Evolutionary conservation across 2,797 vertebrate genomes (phyloP).

Genomic region (Syngnathus rostellatus): DNA sequence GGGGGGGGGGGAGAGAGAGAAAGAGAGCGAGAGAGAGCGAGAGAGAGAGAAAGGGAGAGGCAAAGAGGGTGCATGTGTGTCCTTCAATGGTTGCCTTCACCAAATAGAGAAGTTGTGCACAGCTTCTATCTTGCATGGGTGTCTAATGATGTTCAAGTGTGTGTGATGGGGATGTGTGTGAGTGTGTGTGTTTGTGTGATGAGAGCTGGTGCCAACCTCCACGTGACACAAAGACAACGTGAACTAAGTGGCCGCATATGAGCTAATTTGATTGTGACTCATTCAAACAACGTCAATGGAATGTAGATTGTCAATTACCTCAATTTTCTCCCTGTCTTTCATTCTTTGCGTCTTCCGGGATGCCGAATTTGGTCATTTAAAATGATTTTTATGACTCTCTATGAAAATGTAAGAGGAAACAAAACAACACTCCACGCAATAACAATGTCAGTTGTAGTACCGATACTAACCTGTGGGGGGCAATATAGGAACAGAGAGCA

Average conservation of each 20-base stretch:
- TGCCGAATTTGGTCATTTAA: too few relatives aligned
- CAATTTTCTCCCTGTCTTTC: background rate
- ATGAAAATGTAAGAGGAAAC: background rate
- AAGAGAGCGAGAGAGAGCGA: background rate
- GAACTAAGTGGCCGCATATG: background rate
- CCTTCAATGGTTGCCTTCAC: background rate
- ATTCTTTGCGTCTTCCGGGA: background rate
- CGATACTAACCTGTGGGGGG: background rate
- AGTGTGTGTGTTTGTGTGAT: background rate
- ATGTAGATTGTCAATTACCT: background rate
- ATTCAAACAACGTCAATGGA: background rate
- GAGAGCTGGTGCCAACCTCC: background rate
- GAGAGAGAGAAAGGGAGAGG: background rate
- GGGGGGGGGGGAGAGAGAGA: background rate
- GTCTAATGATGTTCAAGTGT: too few relatives aligned
- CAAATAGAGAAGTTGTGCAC: background rate
- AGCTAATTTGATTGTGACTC: background rate
- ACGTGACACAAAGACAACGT: slow-evolving; percentile 2
- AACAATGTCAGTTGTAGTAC: background rate
- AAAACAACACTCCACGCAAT: background rate
- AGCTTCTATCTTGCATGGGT: background rate
- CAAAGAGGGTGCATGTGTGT: background rate
- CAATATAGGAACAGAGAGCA: background rate
- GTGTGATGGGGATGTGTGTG: too few relatives aligned
- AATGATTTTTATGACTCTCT: background rate